A percentile compares a stretch with the other conserved stretches of the same genome.
Conservation (phyloP, 2,888 invertebrate genomes). For the Pheosia gnoma region DNA sequence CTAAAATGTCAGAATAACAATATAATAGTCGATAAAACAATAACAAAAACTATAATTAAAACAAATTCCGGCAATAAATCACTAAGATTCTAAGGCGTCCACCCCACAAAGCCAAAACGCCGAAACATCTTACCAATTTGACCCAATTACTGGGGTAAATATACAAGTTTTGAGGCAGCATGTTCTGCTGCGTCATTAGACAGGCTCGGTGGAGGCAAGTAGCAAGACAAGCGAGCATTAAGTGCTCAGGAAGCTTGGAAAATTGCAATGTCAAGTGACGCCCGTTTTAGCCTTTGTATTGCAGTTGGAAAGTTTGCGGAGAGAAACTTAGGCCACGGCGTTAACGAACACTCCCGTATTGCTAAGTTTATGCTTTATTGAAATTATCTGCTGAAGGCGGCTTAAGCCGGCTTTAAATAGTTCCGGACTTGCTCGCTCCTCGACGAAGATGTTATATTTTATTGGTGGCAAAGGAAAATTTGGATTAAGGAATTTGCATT, state of each 20-base stretch:
- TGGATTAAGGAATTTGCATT: slow-evolving; percentile 6
- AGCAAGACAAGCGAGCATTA: slow-evolving; percentile 43
- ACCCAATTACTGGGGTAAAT: slow-evolving; percentile 34
- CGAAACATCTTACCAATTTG: slow-evolving; percentile 31
- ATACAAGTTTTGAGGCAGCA: slow-evolving; percentile 38
- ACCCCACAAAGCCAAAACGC: slow-evolving; percentile 14
- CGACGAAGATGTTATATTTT: slow-evolving; percentile 2
- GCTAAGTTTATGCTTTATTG: slow-evolving; percentile 42
- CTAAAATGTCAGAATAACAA: no score
- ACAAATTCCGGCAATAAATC: slow-evolving; percentile 1
- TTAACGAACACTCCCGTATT: slow-evolving; percentile 36
- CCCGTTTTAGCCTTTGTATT: slow-evolving; percentile 41
- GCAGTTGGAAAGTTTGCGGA: slow-evolving; percentile 39
- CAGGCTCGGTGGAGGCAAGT: slow-evolving; percentile 29
- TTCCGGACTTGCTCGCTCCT: neutral
- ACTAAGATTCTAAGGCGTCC: neutral
- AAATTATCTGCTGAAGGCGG: slow-evolving; percentile 29
- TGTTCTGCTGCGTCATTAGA: slow-evolving; percentile 51
- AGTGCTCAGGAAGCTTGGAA: slow-evolving; percentile 45
- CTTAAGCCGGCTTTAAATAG: slow-evolving; percentile 8
- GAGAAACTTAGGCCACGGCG: slow-evolving; percentile 30
- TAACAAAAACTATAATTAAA: neutral
- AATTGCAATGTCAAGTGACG: slow-evolving; percentile 57
- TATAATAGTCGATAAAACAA: no score
- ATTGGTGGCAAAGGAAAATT: slow-evolving; percentile 1